phyloP scores from a whole-genome alignment of 2,888 invertebrate genomes.

The Drosophila mulleri region DNA sequence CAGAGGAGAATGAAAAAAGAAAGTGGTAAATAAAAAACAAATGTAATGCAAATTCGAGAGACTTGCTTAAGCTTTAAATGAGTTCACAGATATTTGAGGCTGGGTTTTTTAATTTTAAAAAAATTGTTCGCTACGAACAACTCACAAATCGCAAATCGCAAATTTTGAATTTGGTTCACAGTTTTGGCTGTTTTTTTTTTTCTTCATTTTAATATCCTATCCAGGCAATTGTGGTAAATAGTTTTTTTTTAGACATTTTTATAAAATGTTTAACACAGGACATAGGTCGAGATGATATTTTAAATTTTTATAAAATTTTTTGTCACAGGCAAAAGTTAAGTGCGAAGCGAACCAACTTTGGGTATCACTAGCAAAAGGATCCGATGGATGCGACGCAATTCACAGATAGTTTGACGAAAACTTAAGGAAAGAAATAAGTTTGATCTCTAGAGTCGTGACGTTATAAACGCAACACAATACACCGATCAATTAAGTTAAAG shows the following conservation, averaged over 20 bases:
- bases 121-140: conserved; percentile 45
- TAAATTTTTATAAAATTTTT: conserved; percentile 70
- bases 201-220: not conserved
- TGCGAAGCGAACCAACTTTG: conserved; percentile 18
- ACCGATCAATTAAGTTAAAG: conserved; percentile 16
- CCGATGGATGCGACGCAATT: conserved; percentile 33
- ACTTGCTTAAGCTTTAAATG: conserved; percentile 39
- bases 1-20: not conserved
- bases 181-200: conserved; percentile 55
- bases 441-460: conserved; percentile 36
- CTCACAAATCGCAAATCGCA: conserved; percentile 48
- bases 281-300: not conserved
- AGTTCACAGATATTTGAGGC: conserved; percentile 51
- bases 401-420: conserved; percentile 76
- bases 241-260: conserved; percentile 55
- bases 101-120: conserved; percentile 27
- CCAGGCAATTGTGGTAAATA: conserved; percentile 53
- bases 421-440: conserved; percentile 39
- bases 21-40: not conserved
- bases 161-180: conserved; percentile 46
- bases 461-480: conserved; percentile 34
- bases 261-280: conserved; percentile 56
- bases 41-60: not conserved
- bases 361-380: conserved; percentile 10
- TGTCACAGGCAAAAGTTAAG: conserved; percentile 49